phyloP scores from a whole-genome alignment of 2,113 vertebrate species.

The Hippocampus comes region DNA sequence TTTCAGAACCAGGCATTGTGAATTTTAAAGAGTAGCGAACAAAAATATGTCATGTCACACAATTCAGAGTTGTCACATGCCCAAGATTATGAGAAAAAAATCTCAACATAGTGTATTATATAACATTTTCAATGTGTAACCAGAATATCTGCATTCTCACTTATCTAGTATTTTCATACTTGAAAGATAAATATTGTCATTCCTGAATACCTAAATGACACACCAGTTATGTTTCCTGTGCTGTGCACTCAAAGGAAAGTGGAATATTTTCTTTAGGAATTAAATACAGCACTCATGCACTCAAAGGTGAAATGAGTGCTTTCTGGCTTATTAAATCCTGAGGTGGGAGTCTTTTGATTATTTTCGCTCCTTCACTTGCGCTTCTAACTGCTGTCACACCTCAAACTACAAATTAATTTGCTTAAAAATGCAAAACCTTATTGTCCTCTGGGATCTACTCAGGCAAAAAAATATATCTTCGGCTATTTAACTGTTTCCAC shows the following conservation, averaged over 20 bases:
- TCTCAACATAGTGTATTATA: not conserved
- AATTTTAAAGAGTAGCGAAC: too few species aligned
- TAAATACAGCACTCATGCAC: slow-evolving; percentile 57
- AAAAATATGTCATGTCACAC: too few species aligned
- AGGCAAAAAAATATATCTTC: slow-evolving; percentile 6
- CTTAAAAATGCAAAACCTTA: slow-evolving; percentile 50
- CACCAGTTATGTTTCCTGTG: not conserved
- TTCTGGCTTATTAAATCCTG: slow-evolving; percentile 63
- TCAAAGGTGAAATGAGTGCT: slow-evolving; percentile 67
- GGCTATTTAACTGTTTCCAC: not conserved
- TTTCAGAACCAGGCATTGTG: too few species aligned
- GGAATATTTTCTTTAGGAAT: slow-evolving; percentile 53
- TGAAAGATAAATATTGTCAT: not conserved
- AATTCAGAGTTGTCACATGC: too few species aligned
- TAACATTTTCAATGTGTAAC: not conserved
- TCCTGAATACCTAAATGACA: not conserved
- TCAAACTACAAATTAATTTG: slow-evolving; percentile 64
- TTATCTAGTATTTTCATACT: not conserved
- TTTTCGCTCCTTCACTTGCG: slow-evolving; percentile 50
- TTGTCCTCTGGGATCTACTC: slow-evolving; percentile 32
- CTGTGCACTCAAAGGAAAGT: slow-evolving; percentile 43
- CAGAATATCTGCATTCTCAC: not conserved
- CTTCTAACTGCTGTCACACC: slow-evolving; percentile 59
- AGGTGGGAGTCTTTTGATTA: slow-evolving; percentile 58
- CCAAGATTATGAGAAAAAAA: not conserved